phyloP scores from a whole-genome alignment of 2,797 vertebrate genomes.

The Pteronotus mesoamericanus region DNA sequence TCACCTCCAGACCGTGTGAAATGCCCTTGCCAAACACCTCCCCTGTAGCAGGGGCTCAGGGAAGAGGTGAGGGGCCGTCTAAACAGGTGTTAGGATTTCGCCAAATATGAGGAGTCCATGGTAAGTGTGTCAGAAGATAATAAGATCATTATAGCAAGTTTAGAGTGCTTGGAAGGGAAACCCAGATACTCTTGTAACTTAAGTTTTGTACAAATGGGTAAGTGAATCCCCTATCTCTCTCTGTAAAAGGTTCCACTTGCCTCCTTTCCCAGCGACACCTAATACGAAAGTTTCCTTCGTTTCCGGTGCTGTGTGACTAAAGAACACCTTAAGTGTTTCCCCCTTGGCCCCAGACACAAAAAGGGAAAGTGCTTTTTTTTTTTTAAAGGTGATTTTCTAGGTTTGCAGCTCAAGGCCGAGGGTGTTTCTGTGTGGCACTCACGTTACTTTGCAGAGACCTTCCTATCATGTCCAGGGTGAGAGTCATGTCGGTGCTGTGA shows the following conservation, averaged over 20 bases:
- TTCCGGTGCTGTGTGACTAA: neutral
- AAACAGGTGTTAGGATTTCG: neutral
- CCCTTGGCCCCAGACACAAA: neutral
- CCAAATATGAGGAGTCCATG: neutral
- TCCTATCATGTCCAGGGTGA: neutral
- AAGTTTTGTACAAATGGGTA: conserved; percentile 58
- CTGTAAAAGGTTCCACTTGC: neutral
- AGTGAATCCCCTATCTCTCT: conserved; percentile 30
- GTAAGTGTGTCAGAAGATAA: neutral
- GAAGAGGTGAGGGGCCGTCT: neutral
- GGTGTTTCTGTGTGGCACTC: neutral
- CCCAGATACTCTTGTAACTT: conserved; percentile 40
- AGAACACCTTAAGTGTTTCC: neutral
- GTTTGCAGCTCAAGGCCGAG: neutral
- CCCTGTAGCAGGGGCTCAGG: neutral
- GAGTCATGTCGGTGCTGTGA: neutral
- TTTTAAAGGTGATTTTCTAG: neutral
- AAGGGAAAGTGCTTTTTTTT: neutral
- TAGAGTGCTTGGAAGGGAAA: neutral
- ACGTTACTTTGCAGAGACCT: neutral
- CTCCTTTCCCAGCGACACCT: conserved; percentile 46
- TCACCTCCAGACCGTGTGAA: neutral
- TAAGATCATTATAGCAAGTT: neutral
- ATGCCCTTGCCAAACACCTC: neutral
- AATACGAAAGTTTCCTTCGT: conserved; percentile 45